Evolutionary conservation across 2,797 vertebrate species (phyloP).

Genomic region (Geotrypetes seraphini): DNA sequence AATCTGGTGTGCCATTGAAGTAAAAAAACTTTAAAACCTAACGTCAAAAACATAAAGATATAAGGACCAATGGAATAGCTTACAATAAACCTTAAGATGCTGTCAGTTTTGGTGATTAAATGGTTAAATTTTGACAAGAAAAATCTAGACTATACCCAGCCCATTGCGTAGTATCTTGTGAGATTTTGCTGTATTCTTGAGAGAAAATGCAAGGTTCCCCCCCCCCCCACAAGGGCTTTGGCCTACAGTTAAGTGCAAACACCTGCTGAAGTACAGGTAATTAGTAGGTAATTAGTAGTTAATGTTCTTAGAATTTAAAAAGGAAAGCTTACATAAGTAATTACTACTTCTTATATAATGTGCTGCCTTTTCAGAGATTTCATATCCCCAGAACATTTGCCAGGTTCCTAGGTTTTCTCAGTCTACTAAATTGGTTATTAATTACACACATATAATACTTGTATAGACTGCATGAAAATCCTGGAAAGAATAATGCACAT

Average conservation of each 20-base stretch:
- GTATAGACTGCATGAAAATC: constrained; percentile 77
- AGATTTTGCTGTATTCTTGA: constrained; percentile 64
- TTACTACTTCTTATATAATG: constrained; percentile 90
- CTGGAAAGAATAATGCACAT: constrained; percentile 63
- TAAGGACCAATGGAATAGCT: too few relatives aligned
- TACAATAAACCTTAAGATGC: too few relatives aligned
- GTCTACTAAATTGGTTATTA: constrained; percentile 98
- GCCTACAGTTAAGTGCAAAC: constrained; percentile 92
- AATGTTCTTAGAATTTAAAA: constrained; percentile 96
- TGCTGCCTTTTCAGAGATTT: constrained; percentile 91
- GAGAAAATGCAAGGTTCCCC: constrained; percentile 78
- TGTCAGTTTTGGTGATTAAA: constrained; percentile 24
- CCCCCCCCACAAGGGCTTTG: constrained; percentile 83
- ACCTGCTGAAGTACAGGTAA: constrained; percentile 98
- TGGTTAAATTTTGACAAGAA: constrained; percentile 37
- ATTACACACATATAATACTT: constrained; percentile 95
- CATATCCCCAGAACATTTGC: constrained; percentile 94
- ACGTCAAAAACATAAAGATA: too few relatives aligned
- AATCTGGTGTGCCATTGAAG: too few relatives aligned
- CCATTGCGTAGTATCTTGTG: constrained; percentile 43
- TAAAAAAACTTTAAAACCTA: too few relatives aligned
- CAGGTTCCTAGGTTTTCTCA: constrained; percentile 89
- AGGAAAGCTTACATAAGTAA: constrained; percentile 97
- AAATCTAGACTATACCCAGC: constrained; percentile 30
- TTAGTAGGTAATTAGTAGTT: constrained; percentile 98